Conservation (phyloP, 2,113 vertebrate species). For the Mustela lutreola region DNA sequence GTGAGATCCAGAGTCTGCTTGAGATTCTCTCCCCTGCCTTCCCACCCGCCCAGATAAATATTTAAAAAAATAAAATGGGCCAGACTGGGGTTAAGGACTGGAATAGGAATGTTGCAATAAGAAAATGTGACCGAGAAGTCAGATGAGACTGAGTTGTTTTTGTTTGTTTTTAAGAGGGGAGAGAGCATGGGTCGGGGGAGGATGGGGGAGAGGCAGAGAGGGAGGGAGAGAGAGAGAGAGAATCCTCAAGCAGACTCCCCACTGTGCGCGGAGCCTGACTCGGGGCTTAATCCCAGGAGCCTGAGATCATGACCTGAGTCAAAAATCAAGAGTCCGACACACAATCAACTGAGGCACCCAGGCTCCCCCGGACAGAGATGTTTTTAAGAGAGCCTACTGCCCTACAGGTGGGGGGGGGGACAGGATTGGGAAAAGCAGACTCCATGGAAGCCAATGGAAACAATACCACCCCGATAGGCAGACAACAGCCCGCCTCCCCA, state of each 20-base stretch:
- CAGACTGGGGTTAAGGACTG: not conserved
- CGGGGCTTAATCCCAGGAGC: not conserved
- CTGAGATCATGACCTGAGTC: not conserved
- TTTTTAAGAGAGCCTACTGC: not conserved
- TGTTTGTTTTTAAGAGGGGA: not conserved
- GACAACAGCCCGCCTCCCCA: not conserved
- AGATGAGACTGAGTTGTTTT: not conserved
- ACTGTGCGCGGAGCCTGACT: not conserved
- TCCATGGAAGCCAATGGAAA: not conserved
- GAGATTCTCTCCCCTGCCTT: not conserved
- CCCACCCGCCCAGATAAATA: not conserved
- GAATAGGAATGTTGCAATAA: not conserved
- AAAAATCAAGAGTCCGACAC: not conserved
- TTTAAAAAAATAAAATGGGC: not conserved
- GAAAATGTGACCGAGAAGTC: not conserved
- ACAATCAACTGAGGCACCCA: too few relatives aligned
- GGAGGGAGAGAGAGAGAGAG: not conserved
- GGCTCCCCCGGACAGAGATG: not conserved
- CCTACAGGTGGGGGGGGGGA: not conserved
- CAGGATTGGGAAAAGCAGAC: not conserved
- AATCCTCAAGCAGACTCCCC: not conserved
- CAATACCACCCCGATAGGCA: not conserved
- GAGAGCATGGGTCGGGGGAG: not conserved
- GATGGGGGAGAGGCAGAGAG: not conserved
- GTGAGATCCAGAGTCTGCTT: not conserved